Evolutionary conservation across 2,113 vertebrate species (phyloP), one percentile per base, ranked within the genome.

Genomic region (Rhinogobius similis): DNA sequence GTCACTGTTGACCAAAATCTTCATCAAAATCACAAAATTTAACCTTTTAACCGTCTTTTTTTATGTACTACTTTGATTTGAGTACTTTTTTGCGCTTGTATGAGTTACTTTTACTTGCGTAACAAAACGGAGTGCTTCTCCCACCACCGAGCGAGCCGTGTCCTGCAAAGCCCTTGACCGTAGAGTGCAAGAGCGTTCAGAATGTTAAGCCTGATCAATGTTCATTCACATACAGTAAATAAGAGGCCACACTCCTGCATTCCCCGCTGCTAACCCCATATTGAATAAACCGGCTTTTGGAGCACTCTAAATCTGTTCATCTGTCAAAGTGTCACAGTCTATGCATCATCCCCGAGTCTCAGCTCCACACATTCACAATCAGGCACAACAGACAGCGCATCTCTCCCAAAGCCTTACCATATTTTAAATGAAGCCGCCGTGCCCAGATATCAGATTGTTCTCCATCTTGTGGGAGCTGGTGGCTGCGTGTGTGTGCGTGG

Each of bases 291-390:
- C 68, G 82, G 88, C 82, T 90, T 84, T 89, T 86, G 84, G 76
- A 90, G 89, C 86, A 83, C 89, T 89, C 89, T 87, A 89, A 91
- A 92, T 91, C 90, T 90, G 88, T 90, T 92, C 89, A 92, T 93
- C 91, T 91, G 92, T 92, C 90, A 92, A 92, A 90, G 85, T 88
- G 89, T 91, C 90, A 90, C 83, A 87, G 73, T 87, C 90, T 85
- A 91, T 90, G 91, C 88, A 90, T 92, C 90, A 91, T 88, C 72
- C 80, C 78, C 16, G 84, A 83, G 84, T 86, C 79, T 77, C 64
- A 73, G 76, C 73, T 68, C 77, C 70, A 75, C 66, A 73, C 77
- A 79, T 43, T 70, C 77, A 83, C 62, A 72, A 70, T 65, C 84
- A 72, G 65, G 62, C 70, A 1, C 68, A 41, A 78, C 65, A 70